Evolutionary conservation across 2,797 vertebrate species (phyloP).

Genomic region (Tokudaia tokunoshimensis): DNA sequence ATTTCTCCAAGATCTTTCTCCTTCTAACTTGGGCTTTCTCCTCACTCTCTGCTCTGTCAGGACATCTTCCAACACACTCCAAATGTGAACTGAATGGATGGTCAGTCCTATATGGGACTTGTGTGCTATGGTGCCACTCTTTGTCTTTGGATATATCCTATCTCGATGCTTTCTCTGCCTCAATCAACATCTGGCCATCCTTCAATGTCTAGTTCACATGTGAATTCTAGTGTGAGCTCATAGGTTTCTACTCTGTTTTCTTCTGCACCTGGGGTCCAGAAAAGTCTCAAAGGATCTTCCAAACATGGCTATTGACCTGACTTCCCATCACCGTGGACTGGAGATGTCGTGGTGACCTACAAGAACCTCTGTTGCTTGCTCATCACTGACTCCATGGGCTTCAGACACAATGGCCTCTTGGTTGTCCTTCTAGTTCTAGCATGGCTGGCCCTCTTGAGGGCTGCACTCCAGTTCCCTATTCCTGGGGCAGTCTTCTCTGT

Average conservation of each 20-base stretch:
- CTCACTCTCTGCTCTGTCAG: neutral
- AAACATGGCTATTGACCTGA: neutral
- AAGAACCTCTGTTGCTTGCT: neutral
- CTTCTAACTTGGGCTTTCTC: neutral
- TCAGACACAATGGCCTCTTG: accelerated
- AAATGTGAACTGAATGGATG: neutral
- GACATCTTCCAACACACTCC: neutral
- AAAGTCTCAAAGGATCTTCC: neutral
- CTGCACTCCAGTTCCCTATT: neutral
- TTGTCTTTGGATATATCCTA: neutral
- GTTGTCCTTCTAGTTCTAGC: neutral
- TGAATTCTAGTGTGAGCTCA: neutral
- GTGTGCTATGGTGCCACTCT: neutral
- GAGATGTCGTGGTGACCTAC: accelerated
- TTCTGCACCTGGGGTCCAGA: neutral
- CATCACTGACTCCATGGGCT: neutral
- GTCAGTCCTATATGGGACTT: too few relatives aligned
- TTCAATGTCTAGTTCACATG: slow-evolving; percentile 15
- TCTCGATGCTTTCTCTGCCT: neutral
- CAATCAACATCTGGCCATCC: neutral
- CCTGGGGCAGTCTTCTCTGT: neutral
- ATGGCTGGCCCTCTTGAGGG: neutral
- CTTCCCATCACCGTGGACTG: neutral
- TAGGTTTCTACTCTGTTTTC: neutral
- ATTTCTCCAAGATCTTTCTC: neutral